Base-by-base conservation (phyloP, 2,888 invertebrate genomes). In the Fragum fragum region DNA sequence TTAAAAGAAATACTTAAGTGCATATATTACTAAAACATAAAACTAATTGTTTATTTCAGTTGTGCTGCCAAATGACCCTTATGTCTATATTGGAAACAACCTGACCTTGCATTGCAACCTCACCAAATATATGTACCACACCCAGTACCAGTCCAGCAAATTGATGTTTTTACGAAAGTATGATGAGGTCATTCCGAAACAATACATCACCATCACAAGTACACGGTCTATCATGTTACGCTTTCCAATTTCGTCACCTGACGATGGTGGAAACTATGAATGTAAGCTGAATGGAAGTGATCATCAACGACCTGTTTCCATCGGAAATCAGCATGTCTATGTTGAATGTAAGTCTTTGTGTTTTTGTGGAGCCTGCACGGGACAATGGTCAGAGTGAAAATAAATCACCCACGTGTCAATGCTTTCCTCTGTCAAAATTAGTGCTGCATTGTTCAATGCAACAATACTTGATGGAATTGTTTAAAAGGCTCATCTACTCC, bases 81-180 rank as follows among this genome's bases (percentile, higher is more conserved):
- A 90, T 75, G 81, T 88, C 18, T 91, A 87, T 72, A 89, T 90
- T 39, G 90, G 90, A 9, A 85, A 89, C 21, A 85, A 86, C 39
- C 79, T 91, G 76, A 83, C 82, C 11, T 72, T 91, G 69, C 87
- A 79, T 73, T 91, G 91, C 73, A 91, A 90, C 70, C 81, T 91
- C 73, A 91, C 91, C 21, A 83, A 81, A 29, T 71, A 73, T 36
- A 83, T 79, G 29, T 71, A 73, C 39, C 61, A 87, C n/a, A 68
- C 75, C 18, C 85, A 82, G n/a, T 88, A 90, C 72, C 85, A 88
- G 28, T 90, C 90, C 0, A 68, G 76, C 7, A 82, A 79, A 53
- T 80, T 91, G 68, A 87, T 81, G 79, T 91, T 91, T 79, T 85
- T 87, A 1, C 79, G 85, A n/a, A 76, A 76, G 39, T 77, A 83